Base-by-base conservation (phyloP, 2,888 invertebrate genomes). In the Phengaris arion region DNA sequence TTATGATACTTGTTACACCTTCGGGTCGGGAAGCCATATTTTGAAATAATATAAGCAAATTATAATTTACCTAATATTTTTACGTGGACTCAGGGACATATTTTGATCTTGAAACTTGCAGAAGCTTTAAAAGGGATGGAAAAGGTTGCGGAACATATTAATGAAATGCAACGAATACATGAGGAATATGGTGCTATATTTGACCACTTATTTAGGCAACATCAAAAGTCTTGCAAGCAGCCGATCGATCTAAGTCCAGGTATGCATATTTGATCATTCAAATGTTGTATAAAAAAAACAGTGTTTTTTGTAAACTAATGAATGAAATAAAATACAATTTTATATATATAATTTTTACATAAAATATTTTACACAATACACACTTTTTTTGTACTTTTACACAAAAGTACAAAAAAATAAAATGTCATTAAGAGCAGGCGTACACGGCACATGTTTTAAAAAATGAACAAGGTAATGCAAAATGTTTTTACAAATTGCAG, bases 141-240 rank as follows among this genome's bases (percentile, higher is more conserved):
- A 89, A 98, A 98, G 91, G 99, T 99, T 82, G 99, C 99, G 72
- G 99, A 99, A 93, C 99, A 99, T 94, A 99, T 99, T 85, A 99
- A 99, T 94, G 99, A 99, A 94, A 99, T 99, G 99, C 99, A 99
- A 95, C 96, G 99, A 94, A 99, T 99, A 86, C 99, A 99, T 91
- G 99, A 99, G 94, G 99, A 99, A 94, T 99, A 99, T 93, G 99
- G 99, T 84, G 97, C 98, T 85, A 98, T 99, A 90, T 99, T 99
- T 94, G 99, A 99, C 94, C 98, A 99, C 89, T 95, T 99, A 83
- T 98, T 98, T 94, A 95, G 98, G 83, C 98, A 98, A 94, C 98
- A 98, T 93, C 98, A 98, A 92, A 98, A 98, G 92, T 97, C 98
- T 81, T 98, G 97, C 94, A 98, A 98, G 93, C 97, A 97, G 96